phyloP scores from a whole-genome alignment of 2,888 invertebrate species.

The Cyclophora punctaria region DNA sequence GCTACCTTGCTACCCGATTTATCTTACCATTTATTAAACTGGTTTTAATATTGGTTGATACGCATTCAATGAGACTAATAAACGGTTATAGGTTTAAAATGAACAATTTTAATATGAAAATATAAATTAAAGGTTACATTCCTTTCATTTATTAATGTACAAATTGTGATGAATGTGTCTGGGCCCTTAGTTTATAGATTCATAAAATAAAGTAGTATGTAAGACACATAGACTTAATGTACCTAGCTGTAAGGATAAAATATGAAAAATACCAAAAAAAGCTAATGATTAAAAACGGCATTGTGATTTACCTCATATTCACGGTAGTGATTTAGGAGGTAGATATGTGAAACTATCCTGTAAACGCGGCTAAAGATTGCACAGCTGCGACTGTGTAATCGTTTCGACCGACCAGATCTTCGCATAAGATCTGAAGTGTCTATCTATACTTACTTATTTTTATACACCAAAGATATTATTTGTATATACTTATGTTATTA shows the following conservation, averaged over 20 bases:
- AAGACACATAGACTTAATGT: slow-evolving; percentile 62
- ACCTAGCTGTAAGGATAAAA: slow-evolving; percentile 48
- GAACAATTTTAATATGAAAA: slow-evolving; percentile 67
- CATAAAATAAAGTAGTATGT: slow-evolving; percentile 64
- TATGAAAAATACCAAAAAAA: slow-evolving; percentile 31
- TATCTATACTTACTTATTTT: slow-evolving; percentile 47
- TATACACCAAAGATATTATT: slow-evolving; percentile 59
- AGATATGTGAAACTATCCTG: slow-evolving; percentile 60
- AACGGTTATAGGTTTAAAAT: slow-evolving; percentile 42
- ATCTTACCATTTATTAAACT: slow-evolving; percentile 73
- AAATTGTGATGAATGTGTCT: slow-evolving; percentile 71
- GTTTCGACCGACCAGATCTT: slow-evolving; percentile 75
- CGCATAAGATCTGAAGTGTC: slow-evolving; percentile 64
- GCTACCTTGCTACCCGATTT: slow-evolving; percentile 41
- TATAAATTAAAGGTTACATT: slow-evolving; percentile 76
- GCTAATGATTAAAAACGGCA: slow-evolving; percentile 49
- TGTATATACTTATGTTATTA: slow-evolving; percentile 63
- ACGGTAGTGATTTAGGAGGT: slow-evolving; percentile 42
- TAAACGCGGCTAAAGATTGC: slow-evolving; percentile 66
- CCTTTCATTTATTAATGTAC: slow-evolving; percentile 68
- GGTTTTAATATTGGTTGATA: slow-evolving; percentile 74
- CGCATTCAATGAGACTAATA: slow-evolving; percentile 60
- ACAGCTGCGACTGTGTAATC: slow-evolving; percentile 56
- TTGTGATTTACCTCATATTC: slow-evolving; percentile 59
- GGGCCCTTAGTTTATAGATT: slow-evolving; percentile 74